Evolutionary conservation across 2,797 vertebrate genomes (phyloP).

Genomic region (Lophius americanus): DNA sequence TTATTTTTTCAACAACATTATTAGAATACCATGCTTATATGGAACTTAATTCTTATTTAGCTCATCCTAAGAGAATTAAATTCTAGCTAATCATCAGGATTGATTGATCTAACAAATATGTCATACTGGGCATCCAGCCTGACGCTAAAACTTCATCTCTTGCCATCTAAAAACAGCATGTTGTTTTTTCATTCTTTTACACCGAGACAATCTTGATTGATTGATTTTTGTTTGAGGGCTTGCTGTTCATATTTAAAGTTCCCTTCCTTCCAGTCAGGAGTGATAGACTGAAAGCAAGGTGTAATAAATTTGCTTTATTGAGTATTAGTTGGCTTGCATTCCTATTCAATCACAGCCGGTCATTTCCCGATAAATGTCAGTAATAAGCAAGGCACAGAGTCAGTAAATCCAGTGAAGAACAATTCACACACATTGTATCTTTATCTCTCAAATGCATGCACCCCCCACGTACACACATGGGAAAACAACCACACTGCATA

Average conservation of each 20-base stretch:
- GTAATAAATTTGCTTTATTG: neutral
- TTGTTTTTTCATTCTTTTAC: neutral
- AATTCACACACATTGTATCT: conserved; percentile 18
- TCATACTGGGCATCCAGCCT: neutral
- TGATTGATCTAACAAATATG: neutral
- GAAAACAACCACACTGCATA: conserved; percentile 19
- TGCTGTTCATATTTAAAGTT: conserved; percentile 3
- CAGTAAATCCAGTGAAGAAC: conserved; percentile 4
- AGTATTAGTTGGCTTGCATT: neutral
- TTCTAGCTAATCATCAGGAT: neutral
- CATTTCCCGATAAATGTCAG: neutral
- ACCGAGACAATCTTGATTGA: neutral
- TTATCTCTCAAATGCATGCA: conserved; percentile 14
- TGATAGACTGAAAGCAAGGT: conserved; percentile 27
- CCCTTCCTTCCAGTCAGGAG: neutral
- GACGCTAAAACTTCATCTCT: neutral
- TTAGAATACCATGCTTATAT: neutral
- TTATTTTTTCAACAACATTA: neutral
- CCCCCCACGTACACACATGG: neutral
- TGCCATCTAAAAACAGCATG: neutral
- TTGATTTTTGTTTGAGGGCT: neutral
- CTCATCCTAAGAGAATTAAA: neutral
- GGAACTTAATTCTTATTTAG: neutral
- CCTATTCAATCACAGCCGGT: conserved; percentile 19
- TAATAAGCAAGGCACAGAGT: neutral